phyloP scores from a whole-genome alignment of 2,113 vertebrate genomes.

The Phalacrocorax pelagicus region DNA sequence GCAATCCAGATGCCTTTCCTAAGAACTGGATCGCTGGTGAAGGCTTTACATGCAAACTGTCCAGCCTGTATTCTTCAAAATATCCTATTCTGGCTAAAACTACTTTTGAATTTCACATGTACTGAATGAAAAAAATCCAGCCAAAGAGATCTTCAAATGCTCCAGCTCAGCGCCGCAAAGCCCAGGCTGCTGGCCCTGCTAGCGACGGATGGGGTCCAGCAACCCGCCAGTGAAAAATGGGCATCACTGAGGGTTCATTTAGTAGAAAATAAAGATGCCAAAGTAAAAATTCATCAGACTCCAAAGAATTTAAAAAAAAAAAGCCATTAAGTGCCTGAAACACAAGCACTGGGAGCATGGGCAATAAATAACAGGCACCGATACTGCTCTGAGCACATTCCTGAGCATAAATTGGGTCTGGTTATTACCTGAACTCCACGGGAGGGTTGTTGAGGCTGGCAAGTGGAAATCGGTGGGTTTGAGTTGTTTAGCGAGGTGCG shows the following conservation, averaged over 20 bases:
- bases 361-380: background rate
- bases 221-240: background rate
- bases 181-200: background rate
- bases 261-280: background rate
- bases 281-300: background rate
- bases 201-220: background rate
- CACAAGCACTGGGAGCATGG: background rate
- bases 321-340: background rate
- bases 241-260: background rate
- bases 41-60: too few species aligned
- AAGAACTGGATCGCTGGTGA: background rate
- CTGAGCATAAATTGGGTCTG: background rate
- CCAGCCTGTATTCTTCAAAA: background rate
- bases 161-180: background rate
- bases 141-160: background rate
- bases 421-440: background rate
- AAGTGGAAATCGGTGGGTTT: background rate
- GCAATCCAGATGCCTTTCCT: background rate
- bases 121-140: background rate
- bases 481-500: background rate
- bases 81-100: background rate
- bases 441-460: background rate
- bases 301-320: background rate
- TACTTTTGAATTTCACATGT: background rate
- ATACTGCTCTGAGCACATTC: background rate